These are phyloP conservation scores for Trinorchestia longiramus DNA, from an alignment of 1,140 invertebrate genomes.

Conservation along the genomic window DNA sequence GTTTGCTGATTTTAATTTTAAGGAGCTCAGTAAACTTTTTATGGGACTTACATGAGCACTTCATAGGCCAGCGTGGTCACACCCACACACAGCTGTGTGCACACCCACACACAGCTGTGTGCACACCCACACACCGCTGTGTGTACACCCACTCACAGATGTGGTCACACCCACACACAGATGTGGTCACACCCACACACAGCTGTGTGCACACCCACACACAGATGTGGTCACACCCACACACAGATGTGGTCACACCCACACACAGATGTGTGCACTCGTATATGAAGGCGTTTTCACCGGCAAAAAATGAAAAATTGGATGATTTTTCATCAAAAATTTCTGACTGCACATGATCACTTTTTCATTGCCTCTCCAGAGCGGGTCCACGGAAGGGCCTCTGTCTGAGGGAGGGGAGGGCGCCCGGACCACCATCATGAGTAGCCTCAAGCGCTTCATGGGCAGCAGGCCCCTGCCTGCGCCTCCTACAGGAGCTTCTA, in stretches of 20 bases:
- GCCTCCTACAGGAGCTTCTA: background rate
- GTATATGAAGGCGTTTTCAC: background rate
- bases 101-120: no score
- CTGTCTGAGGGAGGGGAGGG: slow-evolving; percentile 1
- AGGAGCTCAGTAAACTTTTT: no score
- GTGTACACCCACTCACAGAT: no score
- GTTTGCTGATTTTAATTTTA: no score
- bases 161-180: no score
- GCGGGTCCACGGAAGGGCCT: slow-evolving; percentile 8
- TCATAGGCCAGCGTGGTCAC: no score
- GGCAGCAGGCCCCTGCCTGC: slow-evolving; percentile 56
- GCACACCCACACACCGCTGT: no score
- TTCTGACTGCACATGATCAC: background rate
- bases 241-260: background rate
- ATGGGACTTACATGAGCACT: no score
- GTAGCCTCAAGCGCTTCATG: slow-evolving; percentile 57
- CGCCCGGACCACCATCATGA: slow-evolving; percentile 15
- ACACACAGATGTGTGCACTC: background rate
- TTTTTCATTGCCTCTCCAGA: background rate
- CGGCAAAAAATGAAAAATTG: background rate
- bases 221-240: background rate
- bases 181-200: background rate
- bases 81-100: no score
- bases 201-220: background rate
- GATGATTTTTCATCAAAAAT: background rate